These are phyloP conservation scores for Eilema caniola DNA, from an alignment of 2,888 invertebrate genomes.

Conservation along the genomic window DNA sequence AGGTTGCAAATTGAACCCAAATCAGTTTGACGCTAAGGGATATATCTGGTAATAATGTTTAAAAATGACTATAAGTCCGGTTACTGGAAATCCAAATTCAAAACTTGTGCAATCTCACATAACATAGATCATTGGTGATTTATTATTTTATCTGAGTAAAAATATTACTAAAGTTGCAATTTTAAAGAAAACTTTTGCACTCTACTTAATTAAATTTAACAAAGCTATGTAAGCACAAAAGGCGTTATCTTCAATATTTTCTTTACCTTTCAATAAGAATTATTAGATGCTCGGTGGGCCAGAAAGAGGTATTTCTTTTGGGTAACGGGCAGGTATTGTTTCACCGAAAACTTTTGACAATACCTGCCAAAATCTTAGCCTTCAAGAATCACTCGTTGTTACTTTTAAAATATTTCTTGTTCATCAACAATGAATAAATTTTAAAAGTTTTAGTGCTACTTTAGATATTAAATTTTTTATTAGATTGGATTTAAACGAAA, in stretches of 20 bases:
- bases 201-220: slow-evolving; percentile 30
- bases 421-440: slow-evolving; percentile 5
- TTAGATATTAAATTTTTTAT: background rate
- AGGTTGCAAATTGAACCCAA: too few relatives aligned
- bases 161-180: background rate
- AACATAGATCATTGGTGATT: background rate
- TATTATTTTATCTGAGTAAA: background rate
- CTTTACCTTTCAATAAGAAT: slow-evolving; percentile 22
- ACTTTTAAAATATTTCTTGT: slow-evolving; percentile 11
- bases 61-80: background rate
- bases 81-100: background rate
- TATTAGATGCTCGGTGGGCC: slow-evolving; percentile 9
- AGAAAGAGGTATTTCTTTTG: slow-evolving; percentile 17
- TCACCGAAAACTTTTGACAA: slow-evolving; percentile 19
- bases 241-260: slow-evolving; percentile 26
- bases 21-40: too few relatives aligned
- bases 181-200: slow-evolving; percentile 28
- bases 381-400: background rate
- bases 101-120: background rate
- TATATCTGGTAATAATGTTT: too few relatives aligned
- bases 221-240: slow-evolving; percentile 23
- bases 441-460: background rate
- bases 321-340: slow-evolving; percentile 10
- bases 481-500: background rate
- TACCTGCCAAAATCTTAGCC: slow-evolving; percentile 8